Percentiles rank a stretch among this genome's conserved stretches.
phyloP scores from a whole-genome alignment of 2,797 vertebrate genomes.

The Pipistrellus pygmaeus region DNA sequence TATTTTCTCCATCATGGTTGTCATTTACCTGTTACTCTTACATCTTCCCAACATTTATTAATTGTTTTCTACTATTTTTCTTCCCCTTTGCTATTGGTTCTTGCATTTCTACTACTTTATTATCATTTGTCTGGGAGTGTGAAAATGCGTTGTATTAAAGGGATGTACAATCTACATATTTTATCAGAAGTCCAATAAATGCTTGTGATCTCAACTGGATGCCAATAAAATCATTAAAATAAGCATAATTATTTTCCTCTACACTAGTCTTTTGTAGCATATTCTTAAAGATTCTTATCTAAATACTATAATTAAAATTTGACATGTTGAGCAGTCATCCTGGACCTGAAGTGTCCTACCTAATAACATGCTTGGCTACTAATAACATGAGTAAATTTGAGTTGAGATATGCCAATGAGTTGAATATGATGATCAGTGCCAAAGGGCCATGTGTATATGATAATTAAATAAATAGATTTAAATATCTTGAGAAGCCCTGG shows the following conservation, averaged over 20 bases:
- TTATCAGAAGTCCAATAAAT: neutral
- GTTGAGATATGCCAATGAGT: neutral
- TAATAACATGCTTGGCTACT: neutral
- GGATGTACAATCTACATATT: neutral
- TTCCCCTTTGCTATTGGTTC: neutral
- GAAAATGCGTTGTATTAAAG: neutral
- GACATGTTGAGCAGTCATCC: neutral
- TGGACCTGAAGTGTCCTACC: neutral
- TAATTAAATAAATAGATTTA: conserved; percentile 23
- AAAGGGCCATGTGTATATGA: neutral
- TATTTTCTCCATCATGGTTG: neutral
- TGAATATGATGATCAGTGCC: neutral
- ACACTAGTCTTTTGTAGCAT: neutral
- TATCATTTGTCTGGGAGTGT: neutral
- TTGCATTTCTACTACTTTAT: neutral
- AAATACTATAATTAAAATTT: neutral
- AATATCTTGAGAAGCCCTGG: neutral
- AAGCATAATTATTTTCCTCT: neutral
- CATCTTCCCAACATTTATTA: neutral
- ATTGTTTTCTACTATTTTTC: neutral
- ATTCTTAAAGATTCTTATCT: neutral
- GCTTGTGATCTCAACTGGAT: neutral
- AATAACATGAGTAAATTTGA: neutral
- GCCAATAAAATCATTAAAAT: neutral
- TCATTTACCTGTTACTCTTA: neutral